Base-by-base conservation (phyloP, 2,888 invertebrate genomes). In the Mantis religiosa region DNA sequence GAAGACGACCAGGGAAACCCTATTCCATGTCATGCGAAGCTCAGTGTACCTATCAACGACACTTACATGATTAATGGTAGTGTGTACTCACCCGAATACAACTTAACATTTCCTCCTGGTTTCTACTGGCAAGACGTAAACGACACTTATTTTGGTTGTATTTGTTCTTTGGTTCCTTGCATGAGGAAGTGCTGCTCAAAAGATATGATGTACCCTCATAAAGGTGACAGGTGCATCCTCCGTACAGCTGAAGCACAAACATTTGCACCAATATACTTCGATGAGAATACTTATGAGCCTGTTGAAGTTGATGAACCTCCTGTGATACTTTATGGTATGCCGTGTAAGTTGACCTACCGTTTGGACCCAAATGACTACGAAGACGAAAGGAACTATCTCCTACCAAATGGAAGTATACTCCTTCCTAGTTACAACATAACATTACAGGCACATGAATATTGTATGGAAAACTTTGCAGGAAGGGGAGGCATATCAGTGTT, bases 161-260 rank as follows among this genome's bases (percentile, higher is more conserved):
- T 93, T 34, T 93, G 93, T 89, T 91, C 92, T 28, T 81, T 93
- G n/a, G 92, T 92, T 90, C 90, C 92, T 1, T 93, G 93, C 89
- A 91, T 93, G 4, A 92, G 93, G 82, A 91, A 93, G 25, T 93
- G 93, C 89, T 93, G 93, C 89, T 92, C 92, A 0, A 88, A 88
- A 41, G 81, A 20, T 1, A 81, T 81, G 41, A 34, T 83, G 20
- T 14, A 71, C 54, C 54, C 27, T 2, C 12, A 14, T 15, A 30
- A 7, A 25, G 85, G 34, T 3, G 54, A 28, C 8, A 12, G 0
- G 20, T 87, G 87, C 71, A 27, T 81, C 28, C 12, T 8, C 28
- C 83, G 30, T 84, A 14, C 9, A 1, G 6, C 28, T 54, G 12
- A 25, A 25, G 6, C 27, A 15, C n/a, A 34, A 47, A 30, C 87